phyloP scores from a whole-genome alignment of 2,113 vertebrate species.

The Nycticebus coucang region DNA sequence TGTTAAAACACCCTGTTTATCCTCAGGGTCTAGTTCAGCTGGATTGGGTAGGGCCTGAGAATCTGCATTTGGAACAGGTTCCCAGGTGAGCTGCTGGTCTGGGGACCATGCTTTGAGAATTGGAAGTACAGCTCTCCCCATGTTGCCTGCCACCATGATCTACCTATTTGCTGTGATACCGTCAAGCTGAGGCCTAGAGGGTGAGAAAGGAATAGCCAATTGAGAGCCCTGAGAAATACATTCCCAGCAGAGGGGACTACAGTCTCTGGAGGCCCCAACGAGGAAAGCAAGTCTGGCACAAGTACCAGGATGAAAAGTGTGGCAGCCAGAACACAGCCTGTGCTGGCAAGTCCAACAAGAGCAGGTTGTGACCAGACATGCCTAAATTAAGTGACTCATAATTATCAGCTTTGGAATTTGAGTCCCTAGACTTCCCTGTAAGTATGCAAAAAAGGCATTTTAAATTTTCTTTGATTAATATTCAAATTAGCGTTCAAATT shows the following conservation, averaged over 20 bases:
- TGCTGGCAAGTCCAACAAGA: background rate
- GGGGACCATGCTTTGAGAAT: background rate
- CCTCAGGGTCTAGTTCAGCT: background rate
- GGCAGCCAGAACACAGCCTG: background rate
- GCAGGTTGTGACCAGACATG: background rate
- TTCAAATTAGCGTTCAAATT: background rate
- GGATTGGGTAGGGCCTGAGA: background rate
- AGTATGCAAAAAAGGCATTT: background rate
- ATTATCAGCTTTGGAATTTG: constrained; percentile 15
- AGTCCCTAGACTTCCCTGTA: background rate
- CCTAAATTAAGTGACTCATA: background rate
- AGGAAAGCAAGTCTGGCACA: background rate
- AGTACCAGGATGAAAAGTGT: background rate
- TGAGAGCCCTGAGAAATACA: background rate
- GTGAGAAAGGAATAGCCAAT: background rate
- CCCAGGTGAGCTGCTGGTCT: background rate
- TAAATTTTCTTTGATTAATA: constrained; percentile 47
- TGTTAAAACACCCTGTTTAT: background rate
- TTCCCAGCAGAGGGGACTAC: background rate
- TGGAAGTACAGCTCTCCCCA: background rate
- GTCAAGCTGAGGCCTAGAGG: constrained; percentile 2
- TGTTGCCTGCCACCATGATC: background rate
- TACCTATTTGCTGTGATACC: background rate
- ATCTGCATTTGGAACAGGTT: constrained; percentile 27
- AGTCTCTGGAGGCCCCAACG: background rate